A percentile compares a stretch with the other conserved stretches of the same genome.
phyloP scores from a whole-genome alignment of 2,888 invertebrate species.

The Rambutsinella grinnellia region DNA sequence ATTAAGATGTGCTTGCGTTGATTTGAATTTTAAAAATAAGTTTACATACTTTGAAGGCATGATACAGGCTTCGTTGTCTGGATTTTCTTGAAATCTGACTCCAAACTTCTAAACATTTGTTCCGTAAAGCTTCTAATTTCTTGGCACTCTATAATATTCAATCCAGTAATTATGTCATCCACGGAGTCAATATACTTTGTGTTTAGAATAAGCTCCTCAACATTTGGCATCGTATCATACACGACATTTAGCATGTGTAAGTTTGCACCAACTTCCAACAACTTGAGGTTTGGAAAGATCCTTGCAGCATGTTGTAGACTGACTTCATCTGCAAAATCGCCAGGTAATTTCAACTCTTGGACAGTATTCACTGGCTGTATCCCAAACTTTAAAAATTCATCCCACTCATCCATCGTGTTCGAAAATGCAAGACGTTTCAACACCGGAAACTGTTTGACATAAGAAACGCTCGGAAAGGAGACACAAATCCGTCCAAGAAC shows the following conservation, averaged over 20 bases:
- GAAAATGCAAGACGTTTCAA: conserved; percentile 47
- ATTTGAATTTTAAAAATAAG: not conserved
- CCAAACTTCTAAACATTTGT: conserved; percentile 11
- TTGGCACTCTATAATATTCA: conserved; percentile 42
- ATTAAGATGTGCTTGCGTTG: not conserved
- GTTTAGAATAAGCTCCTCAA: conserved; percentile 58
- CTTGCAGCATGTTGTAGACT: conserved; percentile 46
- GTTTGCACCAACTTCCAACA: conserved; percentile 48
- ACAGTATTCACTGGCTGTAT: conserved; percentile 55
- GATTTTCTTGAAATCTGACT: conserved; percentile 36
- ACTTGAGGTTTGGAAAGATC: conserved; percentile 56
- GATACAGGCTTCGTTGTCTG: conserved; percentile 48
- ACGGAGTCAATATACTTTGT: conserved; percentile 51
- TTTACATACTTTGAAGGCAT: conserved; percentile 47
- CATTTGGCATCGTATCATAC: conserved; percentile 51
- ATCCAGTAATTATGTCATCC: conserved; percentile 57
- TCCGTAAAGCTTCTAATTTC: conserved; percentile 20
- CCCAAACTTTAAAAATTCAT: conserved; percentile 52
- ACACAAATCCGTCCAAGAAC: conserved; percentile 56
- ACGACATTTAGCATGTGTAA: conserved; percentile 44
- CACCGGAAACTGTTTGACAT: conserved; percentile 53
- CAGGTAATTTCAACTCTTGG: conserved; percentile 55
- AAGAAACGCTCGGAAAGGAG: conserved; percentile 55
- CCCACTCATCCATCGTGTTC: conserved; percentile 56
- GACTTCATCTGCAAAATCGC: conserved; percentile 49